Evolutionary conservation across 2,888 invertebrate genomes (phyloP).

Genomic region (Calameuta pallipes): DNA sequence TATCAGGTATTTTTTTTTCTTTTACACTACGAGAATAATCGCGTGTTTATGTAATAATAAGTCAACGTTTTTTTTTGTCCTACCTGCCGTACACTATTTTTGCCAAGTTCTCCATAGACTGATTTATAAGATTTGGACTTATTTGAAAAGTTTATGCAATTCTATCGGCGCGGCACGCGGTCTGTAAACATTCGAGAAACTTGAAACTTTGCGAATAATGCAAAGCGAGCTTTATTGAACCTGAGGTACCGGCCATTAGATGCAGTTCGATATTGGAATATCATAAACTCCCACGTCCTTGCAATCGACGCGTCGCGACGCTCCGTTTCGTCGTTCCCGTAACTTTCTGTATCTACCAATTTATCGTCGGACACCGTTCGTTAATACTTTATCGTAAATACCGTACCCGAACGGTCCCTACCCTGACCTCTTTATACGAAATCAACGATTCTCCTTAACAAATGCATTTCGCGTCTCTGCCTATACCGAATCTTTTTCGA

Average conservation of each 20-base stretch:
- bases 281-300: slow-evolving; percentile 16
- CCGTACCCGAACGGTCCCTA: background rate
- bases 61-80: background rate
- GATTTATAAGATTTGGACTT: slow-evolving; percentile 54
- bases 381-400: background rate
- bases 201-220: slow-evolving; percentile 44
- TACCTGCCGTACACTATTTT: background rate
- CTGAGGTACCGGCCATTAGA: slow-evolving; percentile 25
- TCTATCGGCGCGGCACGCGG: slow-evolving; percentile 34
- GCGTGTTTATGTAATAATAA: background rate
- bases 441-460: background rate
- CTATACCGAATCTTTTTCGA: background rate
- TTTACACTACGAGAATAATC: background rate
- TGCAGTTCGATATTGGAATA: slow-evolving; percentile 31
- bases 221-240: slow-evolving; percentile 29
- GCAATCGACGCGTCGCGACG: background rate
- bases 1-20: background rate
- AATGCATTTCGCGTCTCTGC: background rate
- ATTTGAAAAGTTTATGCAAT: slow-evolving; percentile 63
- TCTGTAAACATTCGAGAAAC: slow-evolving; percentile 47
- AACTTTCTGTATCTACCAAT: background rate
- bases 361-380: background rate
- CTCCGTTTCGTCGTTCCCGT: background rate
- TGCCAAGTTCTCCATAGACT: slow-evolving; percentile 13
- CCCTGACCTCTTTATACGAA: background rate